A percentile compares a stretch with the other conserved stretches of the same genome.
Conservation (phyloP, 1,140 invertebrate genomes). For the Hyposmocoma kahamanoa region DNA sequence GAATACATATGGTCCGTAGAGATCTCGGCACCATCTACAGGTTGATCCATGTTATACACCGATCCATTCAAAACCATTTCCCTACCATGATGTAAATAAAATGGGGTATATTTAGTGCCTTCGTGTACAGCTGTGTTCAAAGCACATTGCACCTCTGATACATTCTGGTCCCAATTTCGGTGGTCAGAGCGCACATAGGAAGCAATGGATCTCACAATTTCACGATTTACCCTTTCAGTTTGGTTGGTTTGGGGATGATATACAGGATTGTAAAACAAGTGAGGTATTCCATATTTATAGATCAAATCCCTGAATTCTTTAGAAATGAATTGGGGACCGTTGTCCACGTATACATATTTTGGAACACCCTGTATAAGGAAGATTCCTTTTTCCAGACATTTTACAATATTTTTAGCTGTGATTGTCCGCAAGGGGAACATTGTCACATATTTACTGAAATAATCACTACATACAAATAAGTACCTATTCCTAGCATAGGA, state of each 20-base stretch:
- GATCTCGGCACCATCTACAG: background rate
- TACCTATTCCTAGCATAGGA: conserved; percentile 20
- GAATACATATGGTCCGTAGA: background rate
- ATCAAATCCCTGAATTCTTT: conserved; percentile 17
- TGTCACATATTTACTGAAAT: conserved; percentile 24
- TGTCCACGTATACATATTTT: conserved; percentile 16
- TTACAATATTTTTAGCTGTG: conserved; percentile 7
- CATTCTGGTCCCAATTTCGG: conserved; percentile 1
- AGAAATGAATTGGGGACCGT: conserved; percentile 25
- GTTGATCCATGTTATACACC: background rate
- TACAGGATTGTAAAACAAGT: background rate
- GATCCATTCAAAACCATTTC: background rate
- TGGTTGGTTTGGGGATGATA: background rate
- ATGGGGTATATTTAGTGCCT: conserved; percentile 1
- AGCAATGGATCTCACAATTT: background rate
- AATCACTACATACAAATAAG: conserved; percentile 21
- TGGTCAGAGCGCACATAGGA: conserved; percentile 1
- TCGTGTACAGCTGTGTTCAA: conserved; percentile 7
- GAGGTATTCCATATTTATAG: background rate
- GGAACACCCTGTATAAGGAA: conserved; percentile 18
- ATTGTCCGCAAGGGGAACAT: conserved; percentile 20
- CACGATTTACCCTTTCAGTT: conserved; percentile 7
- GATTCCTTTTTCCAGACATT: conserved; percentile 7
- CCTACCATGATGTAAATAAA: conserved; percentile 3
- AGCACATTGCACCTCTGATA: background rate